These are phyloP conservation scores for Polyommatus icarus DNA, from an alignment of 2,888 invertebrate species.

Conservation along the genomic window DNA sequence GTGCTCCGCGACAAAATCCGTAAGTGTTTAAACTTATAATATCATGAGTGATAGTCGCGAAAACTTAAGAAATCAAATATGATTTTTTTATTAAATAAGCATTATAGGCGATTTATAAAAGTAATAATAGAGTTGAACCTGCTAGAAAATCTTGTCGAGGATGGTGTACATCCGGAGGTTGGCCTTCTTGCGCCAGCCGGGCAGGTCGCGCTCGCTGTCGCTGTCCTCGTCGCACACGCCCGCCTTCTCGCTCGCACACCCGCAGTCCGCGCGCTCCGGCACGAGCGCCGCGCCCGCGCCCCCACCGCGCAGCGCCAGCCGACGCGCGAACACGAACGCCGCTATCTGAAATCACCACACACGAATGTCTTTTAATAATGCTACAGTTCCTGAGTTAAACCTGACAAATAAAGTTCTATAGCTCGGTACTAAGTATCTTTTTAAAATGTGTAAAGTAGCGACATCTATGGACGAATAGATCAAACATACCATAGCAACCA, in stretches of 20 bases:
- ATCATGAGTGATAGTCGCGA: too few species aligned
- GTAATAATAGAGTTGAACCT: conserved; percentile 49
- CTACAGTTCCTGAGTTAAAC: too few species aligned
- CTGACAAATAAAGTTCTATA: too few species aligned
- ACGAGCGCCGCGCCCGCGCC: conserved; percentile 40
- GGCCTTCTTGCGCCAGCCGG: conserved; percentile 70
- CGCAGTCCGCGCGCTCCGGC: conserved; percentile 40
- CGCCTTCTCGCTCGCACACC: conserved; percentile 39
- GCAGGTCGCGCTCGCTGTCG: conserved; percentile 49
- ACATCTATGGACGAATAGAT: too few species aligned
- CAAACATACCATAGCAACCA: too few species aligned
- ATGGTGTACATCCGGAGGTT: conserved; percentile 76
- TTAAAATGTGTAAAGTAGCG: background rate
- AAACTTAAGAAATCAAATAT: too few species aligned
- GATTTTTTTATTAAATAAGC: too few species aligned
- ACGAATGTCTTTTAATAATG: too few species aligned
- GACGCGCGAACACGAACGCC: conserved; percentile 67
- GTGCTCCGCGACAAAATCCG: too few species aligned
- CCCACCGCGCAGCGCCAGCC: conserved; percentile 46
- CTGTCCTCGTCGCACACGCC: conserved; percentile 41
- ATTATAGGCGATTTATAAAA: background rate
- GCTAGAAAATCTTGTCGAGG: conserved; percentile 78
- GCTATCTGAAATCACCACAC: conserved; percentile 53
- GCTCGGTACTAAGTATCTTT: background rate
- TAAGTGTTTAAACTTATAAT: too few species aligned